Conservation (phyloP, 2,113 vertebrate genomes). For the Axis porcinus region DNA sequence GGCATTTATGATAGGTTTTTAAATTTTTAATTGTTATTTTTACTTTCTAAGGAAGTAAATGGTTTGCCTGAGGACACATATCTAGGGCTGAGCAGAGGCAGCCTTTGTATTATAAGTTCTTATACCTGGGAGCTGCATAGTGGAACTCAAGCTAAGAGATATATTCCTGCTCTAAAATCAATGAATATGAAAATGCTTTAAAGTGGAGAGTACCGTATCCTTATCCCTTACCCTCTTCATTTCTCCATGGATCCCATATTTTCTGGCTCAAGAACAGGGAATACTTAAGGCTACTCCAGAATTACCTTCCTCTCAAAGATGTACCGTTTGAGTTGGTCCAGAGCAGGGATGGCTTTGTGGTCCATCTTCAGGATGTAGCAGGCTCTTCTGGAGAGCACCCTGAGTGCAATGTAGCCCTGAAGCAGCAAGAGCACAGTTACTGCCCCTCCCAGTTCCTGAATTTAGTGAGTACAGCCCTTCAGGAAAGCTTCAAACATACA, state of each 20-base stretch:
- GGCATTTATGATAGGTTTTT: background rate
- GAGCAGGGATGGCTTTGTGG: conserved; percentile 54
- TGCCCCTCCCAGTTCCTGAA: background rate
- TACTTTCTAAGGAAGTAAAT: background rate
- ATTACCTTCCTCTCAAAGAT: conserved; percentile 79
- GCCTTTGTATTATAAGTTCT: background rate
- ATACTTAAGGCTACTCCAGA: background rate
- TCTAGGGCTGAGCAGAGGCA: background rate
- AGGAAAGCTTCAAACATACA: background rate
- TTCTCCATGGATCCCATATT: background rate
- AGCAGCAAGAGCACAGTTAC: background rate
- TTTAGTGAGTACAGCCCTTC: background rate
- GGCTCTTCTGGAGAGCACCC: conserved; percentile 71
- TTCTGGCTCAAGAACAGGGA: background rate
- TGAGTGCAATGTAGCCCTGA: conserved; percentile 79
- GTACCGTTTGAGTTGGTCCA: conserved; percentile 60
- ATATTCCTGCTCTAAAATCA: background rate
- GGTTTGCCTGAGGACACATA: background rate
- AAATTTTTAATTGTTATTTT: background rate
- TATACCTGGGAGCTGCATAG: background rate
- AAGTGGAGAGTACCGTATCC: background rate
- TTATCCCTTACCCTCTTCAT: background rate
- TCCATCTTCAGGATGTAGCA: conserved; percentile 81
- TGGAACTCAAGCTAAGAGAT: background rate
- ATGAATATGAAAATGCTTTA: background rate